Percentiles rank a stretch among this genome's conserved stretches.
Evolutionary conservation across 2,113 vertebrate genomes (phyloP).

Genomic region (Piaya cayana): DNA sequence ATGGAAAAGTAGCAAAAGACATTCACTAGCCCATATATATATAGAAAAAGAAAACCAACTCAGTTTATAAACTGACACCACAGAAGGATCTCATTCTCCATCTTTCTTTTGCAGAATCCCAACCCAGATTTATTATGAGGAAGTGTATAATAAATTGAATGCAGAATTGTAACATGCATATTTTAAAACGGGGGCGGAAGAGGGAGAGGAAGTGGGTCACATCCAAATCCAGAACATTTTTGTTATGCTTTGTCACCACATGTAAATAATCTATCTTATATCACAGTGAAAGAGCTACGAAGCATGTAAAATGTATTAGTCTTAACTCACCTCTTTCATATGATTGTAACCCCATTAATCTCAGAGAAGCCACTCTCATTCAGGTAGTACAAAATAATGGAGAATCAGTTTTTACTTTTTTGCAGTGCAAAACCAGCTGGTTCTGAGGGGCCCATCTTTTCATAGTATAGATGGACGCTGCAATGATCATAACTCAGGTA

Average conservation of each 20-base stretch:
- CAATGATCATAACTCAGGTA: not conserved
- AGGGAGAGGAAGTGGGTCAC: fast-evolving
- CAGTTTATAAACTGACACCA: not conserved
- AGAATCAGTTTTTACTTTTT: not conserved
- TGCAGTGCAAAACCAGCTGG: not conserved
- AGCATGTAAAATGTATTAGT: not conserved
- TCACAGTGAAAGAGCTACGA: not conserved
- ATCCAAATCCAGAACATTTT: not conserved
- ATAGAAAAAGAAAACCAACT: not conserved
- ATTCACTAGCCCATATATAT: conserved; percentile 17
- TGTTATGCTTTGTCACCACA: not conserved
- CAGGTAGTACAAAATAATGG: not conserved
- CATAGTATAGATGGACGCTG: not conserved
- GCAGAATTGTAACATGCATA: not conserved
- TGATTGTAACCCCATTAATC: conserved; percentile 18
- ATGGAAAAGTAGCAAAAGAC: conserved; percentile 53
- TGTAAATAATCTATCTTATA: not conserved
- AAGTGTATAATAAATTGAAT: not conserved
- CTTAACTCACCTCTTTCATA: conserved; percentile 47
- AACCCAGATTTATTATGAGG: not conserved
- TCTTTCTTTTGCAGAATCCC: not conserved
- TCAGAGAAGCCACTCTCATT: not conserved
- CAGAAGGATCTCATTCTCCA: not conserved
- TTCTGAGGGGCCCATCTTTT: not conserved
- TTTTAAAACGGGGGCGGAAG: not conserved